A percentile compares a stretch with the other conserved stretches of the same genome.
These are phyloP conservation scores for Barypeithes pellucidus DNA, from an alignment of 2,888 invertebrate species.

Conservation along the genomic window DNA sequence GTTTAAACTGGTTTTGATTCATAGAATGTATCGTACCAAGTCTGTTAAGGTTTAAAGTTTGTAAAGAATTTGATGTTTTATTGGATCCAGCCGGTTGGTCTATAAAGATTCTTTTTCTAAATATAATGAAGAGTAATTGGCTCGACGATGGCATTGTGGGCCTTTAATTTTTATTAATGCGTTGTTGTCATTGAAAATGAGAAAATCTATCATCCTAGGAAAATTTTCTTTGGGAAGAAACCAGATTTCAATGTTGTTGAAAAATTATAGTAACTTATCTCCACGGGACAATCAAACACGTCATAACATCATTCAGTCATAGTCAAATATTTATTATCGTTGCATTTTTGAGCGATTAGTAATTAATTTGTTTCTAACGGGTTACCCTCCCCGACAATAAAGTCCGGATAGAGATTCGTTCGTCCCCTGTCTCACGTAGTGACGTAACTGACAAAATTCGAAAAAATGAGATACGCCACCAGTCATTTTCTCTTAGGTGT, in stretches of 20 bases:
- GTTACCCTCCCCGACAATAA: too few species aligned
- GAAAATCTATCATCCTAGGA: not conserved
- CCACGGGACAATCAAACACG: too few species aligned
- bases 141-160: slow-evolving; percentile 8
- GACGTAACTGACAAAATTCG: too few species aligned
- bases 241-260: not conserved
- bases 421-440: too few species aligned
- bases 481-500: too few species aligned
- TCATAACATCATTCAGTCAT: too few species aligned
- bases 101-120: slow-evolving; percentile 33
- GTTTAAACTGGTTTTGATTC: slow-evolving; percentile 53
- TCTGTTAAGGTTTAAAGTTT: slow-evolving; percentile 21
- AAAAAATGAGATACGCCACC: too few species aligned
- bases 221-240: not conserved
- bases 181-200: slow-evolving; percentile 22
- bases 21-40: slow-evolving; percentile 37
- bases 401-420: too few species aligned
- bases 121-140: slow-evolving; percentile 36
- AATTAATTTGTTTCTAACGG: too few species aligned
- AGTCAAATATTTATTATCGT: too few species aligned
- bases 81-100: slow-evolving; percentile 32
- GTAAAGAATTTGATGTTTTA: slow-evolving; percentile 41
- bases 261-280: too few species aligned
- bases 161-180: slow-evolving; percentile 30
- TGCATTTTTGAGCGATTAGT: too few species aligned